Evolutionary conservation across 2,888 invertebrate genomes (phyloP), one percentile per base, ranked within the genome.

Genomic region (Habrosyne pyritoides): DNA sequence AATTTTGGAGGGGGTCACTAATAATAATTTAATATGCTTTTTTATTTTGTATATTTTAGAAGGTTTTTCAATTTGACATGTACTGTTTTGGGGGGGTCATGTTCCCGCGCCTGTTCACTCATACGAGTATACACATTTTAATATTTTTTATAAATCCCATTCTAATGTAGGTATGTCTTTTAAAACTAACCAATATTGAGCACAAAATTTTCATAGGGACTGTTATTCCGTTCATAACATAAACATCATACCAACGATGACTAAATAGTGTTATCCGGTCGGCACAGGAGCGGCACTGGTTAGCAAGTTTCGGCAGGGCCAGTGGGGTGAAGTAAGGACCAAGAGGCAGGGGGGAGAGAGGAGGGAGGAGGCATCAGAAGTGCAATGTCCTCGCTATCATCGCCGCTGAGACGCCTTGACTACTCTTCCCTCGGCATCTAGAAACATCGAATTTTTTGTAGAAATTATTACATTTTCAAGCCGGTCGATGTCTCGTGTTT

Each of bases 301-400:
- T 85, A 87, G 89, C 87, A 78, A 87, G 87, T 86, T 86, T 89
- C 86, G 88, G 86, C 87, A 83, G 84, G 83, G 80, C 83, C 71
- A 64, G 60, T 73, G 73, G 83, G 85, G 84, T 84, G 71, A 67
- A 71, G 75, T 75, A 81, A 86, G 88, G 87, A 86, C 84, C 81
- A 85, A 83, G 79, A 75, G 77, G 73, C 73, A 62, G 63, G 59
- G 73, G 72, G 75, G 67, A n/a, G n/a, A n/a, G 72, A 63, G 71
- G 75, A 63, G 73, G 79, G 77, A 79, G 69, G 79, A 67, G 75
- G 67, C 42, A n/a, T 14, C 73, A 83, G 83, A 90, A 92, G 91
- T 92, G 91, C 91, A 92, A 92, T 89, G 91, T 91, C 91, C 91
- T 92, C 91, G 89, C 88, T 77, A 90, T 89, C 90, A 86, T 85